A percentile compares a stretch with the other conserved stretches of the same genome.
Evolutionary conservation across 1,140 invertebrate species (phyloP).

Genomic region (Battus philenor): DNA sequence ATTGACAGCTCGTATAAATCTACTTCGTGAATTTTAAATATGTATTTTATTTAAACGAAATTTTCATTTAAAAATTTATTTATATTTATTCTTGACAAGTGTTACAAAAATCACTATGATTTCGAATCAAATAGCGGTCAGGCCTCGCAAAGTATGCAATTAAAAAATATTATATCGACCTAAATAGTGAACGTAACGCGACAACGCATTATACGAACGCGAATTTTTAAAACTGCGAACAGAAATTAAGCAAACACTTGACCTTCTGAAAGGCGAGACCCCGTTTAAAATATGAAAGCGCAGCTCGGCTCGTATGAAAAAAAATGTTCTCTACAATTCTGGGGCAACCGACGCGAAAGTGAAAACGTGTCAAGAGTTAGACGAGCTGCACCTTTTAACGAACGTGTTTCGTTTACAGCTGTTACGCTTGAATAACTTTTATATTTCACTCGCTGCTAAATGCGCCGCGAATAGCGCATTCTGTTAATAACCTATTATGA

Average conservation of each 20-base stretch:
- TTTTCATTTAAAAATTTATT: too few relatives aligned
- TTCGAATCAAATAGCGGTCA: too few relatives aligned
- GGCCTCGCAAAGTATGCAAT: too few relatives aligned
- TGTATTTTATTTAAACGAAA: too few relatives aligned
- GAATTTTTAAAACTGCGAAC: constrained; percentile 17
- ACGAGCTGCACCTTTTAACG: constrained; percentile 32
- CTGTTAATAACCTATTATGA: too few relatives aligned
- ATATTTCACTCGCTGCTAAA: neutral
- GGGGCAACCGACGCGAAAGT: constrained; percentile 40
- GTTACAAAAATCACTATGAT: too few relatives aligned
- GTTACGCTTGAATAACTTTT: constrained; percentile 7
- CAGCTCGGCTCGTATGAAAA: constrained; percentile 24
- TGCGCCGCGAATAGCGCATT: too few relatives aligned
- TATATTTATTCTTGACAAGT: too few relatives aligned
- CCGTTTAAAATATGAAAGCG: constrained; percentile 39
- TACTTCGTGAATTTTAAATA: too few relatives aligned
- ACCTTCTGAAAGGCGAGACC: constrained; percentile 44
- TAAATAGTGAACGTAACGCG: neutral
- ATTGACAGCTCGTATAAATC: too few relatives aligned
- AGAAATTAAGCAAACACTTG: constrained; percentile 30
- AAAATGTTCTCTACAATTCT: constrained; percentile 33
- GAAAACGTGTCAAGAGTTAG: constrained; percentile 62
- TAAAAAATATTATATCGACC: neutral
- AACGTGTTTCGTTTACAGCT: constrained; percentile 22
- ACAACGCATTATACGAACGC: neutral